phyloP scores from a whole-genome alignment of 2,113 vertebrate species.

The Camelus dromedarius region DNA sequence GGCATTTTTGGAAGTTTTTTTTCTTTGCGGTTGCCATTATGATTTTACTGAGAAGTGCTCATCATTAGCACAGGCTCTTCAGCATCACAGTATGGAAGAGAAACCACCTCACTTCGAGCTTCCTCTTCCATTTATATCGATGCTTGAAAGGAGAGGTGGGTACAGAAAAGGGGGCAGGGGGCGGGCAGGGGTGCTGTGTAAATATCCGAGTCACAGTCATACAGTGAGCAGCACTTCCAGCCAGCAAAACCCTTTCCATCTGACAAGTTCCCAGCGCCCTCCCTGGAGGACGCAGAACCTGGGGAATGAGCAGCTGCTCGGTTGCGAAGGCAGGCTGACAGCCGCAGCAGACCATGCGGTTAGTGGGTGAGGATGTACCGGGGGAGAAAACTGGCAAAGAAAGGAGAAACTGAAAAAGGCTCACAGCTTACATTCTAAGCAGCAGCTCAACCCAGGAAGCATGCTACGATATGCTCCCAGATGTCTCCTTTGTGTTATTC shows the following conservation, averaged over 20 bases:
- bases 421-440: slow-evolving; percentile 16
- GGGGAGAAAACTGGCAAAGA: slow-evolving; percentile 62
- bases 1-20: neutral
- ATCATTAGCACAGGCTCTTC: neutral
- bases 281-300: slow-evolving; percentile 48
- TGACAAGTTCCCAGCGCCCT: neutral
- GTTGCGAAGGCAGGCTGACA: slow-evolving; percentile 74
- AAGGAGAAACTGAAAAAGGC: slow-evolving; percentile 69
- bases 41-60: slow-evolving; percentile 27
- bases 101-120: neutral
- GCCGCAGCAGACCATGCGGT: slow-evolving; percentile 52
- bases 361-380: slow-evolving; percentile 63
- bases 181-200: neutral
- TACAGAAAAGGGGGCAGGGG: neutral
- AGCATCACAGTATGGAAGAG: neutral
- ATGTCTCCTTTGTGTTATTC: neutral
- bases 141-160: neutral
- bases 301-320: slow-evolving; percentile 71
- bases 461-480: neutral
- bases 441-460: neutral
- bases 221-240: neutral
- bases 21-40: neutral
- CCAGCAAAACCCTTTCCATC: neutral
- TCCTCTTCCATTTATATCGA: neutral
- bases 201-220: neutral